A percentile compares a stretch with the other conserved stretches of the same genome.
Conservation (phyloP, 2,113 vertebrate genomes). For the Tricholaema leucomelas region DNA sequence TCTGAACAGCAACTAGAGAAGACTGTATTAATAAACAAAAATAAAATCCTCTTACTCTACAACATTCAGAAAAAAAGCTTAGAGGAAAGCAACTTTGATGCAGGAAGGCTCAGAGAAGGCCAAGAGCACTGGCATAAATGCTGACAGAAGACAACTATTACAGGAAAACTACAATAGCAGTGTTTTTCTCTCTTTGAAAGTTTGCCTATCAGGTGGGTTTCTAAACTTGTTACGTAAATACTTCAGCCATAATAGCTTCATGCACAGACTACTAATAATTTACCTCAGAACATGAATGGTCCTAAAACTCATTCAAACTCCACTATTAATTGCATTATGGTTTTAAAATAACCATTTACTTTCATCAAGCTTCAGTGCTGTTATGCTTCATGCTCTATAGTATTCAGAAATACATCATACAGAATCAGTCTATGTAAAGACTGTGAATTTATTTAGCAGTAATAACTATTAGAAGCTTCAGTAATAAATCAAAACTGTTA, state of each 20-base stretch:
- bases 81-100: neutral
- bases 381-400: neutral
- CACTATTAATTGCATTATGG: neutral
- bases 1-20: neutral
- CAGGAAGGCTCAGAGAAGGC: neutral
- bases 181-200: neutral
- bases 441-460: slow-evolving; percentile 16
- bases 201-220: slow-evolving; percentile 6
- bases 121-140: neutral
- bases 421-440: slow-evolving; percentile 18
- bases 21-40: neutral
- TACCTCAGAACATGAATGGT: slow-evolving; percentile 5
- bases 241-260: slow-evolving; percentile 37
- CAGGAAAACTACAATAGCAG: neutral
- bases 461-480: neutral
- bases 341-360: slow-evolving; percentile 24
- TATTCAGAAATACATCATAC: slow-evolving; percentile 1
- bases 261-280: slow-evolving; percentile 9
- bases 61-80: neutral
- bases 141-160: neutral
- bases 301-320: slow-evolving; percentile 45
- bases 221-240: slow-evolving; percentile 43
- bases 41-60: neutral
- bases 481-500: slow-evolving; percentile 21
- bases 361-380: neutral